A percentile compares a stretch with the other conserved stretches of the same genome.
phyloP scores from a whole-genome alignment of 1,140 invertebrate species.

The Conus ventricosus region DNA sequence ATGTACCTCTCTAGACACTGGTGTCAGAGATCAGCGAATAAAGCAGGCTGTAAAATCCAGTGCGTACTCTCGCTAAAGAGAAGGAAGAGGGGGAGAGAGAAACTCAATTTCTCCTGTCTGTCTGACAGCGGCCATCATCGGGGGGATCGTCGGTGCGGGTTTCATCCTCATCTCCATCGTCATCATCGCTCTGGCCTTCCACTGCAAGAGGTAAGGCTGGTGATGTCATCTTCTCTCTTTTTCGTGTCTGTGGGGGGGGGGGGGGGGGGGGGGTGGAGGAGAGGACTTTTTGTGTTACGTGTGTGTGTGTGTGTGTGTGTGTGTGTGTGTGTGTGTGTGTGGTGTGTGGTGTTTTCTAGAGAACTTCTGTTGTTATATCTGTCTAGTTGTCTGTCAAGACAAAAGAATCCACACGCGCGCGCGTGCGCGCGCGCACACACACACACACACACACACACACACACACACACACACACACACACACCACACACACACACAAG shows the following conservation, averaged over 20 bases:
- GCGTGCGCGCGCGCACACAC: no score
- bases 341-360: constrained; percentile 15
- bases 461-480: no score
- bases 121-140: constrained; percentile 55
- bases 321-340: constrained; percentile 1
- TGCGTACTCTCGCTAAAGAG: no score
- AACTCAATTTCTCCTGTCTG: background rate
- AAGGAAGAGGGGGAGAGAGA: no score
- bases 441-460: no score
- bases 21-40: no score
- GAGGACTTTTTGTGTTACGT: background rate
- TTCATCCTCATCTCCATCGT: constrained; percentile 58
- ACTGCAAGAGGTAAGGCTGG: constrained; percentile 56
- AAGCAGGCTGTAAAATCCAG: no score
- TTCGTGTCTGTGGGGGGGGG: background rate
- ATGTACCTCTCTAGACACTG: no score
- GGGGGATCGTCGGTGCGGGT: constrained; percentile 59
- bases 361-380: constrained; percentile 6
- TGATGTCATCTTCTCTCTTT: no score
- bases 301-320: constrained; percentile 8
- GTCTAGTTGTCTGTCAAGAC: background rate
- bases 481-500: no score
- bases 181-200: constrained; percentile 60
- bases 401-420: background rate
- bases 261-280: background rate